Evolutionary conservation across 2,797 vertebrate species (phyloP).

Genomic region (Epinephelus malabaricus): DNA sequence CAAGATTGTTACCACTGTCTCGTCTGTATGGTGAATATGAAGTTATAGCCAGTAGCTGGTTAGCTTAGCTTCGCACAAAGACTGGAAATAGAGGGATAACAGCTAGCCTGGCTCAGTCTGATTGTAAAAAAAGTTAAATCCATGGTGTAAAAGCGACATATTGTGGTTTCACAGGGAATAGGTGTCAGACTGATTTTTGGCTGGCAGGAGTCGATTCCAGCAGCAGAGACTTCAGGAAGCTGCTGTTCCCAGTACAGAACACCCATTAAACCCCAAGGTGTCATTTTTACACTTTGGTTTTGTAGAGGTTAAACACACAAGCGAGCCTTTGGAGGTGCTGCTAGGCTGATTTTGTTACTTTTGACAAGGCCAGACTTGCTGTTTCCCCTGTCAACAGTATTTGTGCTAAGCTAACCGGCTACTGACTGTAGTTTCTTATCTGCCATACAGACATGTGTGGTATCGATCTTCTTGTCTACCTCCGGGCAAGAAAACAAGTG

Average conservation of each 20-base stretch:
- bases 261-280: conserved; percentile 10
- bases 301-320: conserved; percentile 16
- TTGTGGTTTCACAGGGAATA: neutral
- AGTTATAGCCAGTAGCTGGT: neutral
- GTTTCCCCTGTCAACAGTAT: neutral
- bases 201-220: neutral
- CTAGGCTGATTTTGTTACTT: neutral
- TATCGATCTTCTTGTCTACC: neutral
- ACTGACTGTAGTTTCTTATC: neutral
- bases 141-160: neutral
- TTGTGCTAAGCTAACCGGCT: neutral
- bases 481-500: neutral
- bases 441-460: neutral
- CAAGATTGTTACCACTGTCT: neutral
- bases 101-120: neutral
- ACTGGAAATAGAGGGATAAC: neutral
- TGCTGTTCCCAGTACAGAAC: neutral
- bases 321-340: neutral
- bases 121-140: neutral
- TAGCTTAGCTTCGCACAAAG: neutral
- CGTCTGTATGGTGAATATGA: neutral
- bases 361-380: neutral
- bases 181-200: neutral
- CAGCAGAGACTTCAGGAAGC: conserved; percentile 3
- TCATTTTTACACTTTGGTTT: conserved; percentile 1